Conservation (phyloP, 2,113 vertebrate species). For the Rattus rattus region DNA sequence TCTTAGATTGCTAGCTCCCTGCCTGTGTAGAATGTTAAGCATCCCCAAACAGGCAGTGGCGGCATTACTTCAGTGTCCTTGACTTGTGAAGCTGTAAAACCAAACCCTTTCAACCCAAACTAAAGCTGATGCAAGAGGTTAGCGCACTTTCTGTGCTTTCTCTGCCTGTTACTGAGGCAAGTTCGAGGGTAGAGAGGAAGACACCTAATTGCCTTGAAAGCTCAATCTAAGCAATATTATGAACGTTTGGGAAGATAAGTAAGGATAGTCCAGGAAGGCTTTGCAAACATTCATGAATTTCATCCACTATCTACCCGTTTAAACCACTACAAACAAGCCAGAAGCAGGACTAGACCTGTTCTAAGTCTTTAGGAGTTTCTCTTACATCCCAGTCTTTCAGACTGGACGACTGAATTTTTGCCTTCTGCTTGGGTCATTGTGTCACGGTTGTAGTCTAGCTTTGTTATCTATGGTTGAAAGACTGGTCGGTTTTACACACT, state of each 20-base stretch:
- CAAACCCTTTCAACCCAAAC: slow-evolving; percentile 49
- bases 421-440: slow-evolving; percentile 51
- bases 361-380: slow-evolving; percentile 30
- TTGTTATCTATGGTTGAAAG: slow-evolving; percentile 62
- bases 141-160: slow-evolving; percentile 40
- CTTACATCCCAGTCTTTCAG: slow-evolving; percentile 50
- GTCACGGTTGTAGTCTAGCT: slow-evolving; percentile 20
- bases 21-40: slow-evolving; percentile 66
- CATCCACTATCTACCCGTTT: not conserved
- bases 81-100: slow-evolving; percentile 65
- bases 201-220: slow-evolving; percentile 39
- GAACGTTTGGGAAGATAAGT: slow-evolving; percentile 27
- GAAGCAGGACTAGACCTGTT: not conserved
- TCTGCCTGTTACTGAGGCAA: slow-evolving; percentile 38
- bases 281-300: slow-evolving; percentile 52
- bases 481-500: slow-evolving; percentile 41
- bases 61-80: slow-evolving; percentile 57
- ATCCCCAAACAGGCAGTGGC: slow-evolving; percentile 57
- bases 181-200: not conserved
- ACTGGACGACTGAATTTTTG: slow-evolving; percentile 3
- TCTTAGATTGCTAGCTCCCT: slow-evolving; percentile 70
- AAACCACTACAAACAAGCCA: not conserved
- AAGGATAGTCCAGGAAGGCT: slow-evolving; percentile 21
- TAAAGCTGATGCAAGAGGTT: slow-evolving; percentile 38
- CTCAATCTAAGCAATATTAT: slow-evolving; percentile 48